A percentile compares a stretch with the other conserved stretches of the same genome.
Evolutionary conservation across 1,140 invertebrate genomes (phyloP).

Genomic region (Nylanderia fulva): DNA sequence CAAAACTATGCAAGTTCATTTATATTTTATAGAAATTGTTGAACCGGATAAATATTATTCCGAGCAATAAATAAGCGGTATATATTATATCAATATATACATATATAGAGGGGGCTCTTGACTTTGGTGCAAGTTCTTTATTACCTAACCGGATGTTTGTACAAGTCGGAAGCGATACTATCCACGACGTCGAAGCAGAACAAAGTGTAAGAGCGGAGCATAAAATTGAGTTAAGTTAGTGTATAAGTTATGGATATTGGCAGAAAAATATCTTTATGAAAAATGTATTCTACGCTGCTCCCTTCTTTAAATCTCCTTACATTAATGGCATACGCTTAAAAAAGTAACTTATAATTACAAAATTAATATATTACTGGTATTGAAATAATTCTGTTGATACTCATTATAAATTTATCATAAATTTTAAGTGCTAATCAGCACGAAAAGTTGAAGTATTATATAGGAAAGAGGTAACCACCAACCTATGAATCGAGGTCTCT

Average conservation of each 20-base stretch:
- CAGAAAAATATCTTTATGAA: neutral
- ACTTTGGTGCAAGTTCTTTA: conserved; percentile 52
- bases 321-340: conserved; percentile 19
- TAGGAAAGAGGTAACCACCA: neutral
- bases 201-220: conserved; percentile 25
- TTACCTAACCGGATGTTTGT: conserved; percentile 58
- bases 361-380: conserved; percentile 2
- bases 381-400: neutral
- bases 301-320: conserved; percentile 29
- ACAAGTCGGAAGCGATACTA: conserved; percentile 50
- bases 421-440: neutral
- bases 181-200: conserved; percentile 44
- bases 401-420: neutral
- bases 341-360: conserved; percentile 18
- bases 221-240: conserved; percentile 57
- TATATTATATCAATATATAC: neutral
- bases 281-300: neutral
- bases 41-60: neutral
- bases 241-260: conserved; percentile 58
- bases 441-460: neutral
- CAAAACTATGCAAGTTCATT: neutral
- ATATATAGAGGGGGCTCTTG: neutral
- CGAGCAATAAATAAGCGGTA: conserved; percentile 20
- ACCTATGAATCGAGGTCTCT: neutral
- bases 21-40: neutral